Evolutionary conservation across 2,888 invertebrate species (phyloP), one percentile per base, ranked within the genome.

Genomic region (Proisotoma minuta): DNA sequence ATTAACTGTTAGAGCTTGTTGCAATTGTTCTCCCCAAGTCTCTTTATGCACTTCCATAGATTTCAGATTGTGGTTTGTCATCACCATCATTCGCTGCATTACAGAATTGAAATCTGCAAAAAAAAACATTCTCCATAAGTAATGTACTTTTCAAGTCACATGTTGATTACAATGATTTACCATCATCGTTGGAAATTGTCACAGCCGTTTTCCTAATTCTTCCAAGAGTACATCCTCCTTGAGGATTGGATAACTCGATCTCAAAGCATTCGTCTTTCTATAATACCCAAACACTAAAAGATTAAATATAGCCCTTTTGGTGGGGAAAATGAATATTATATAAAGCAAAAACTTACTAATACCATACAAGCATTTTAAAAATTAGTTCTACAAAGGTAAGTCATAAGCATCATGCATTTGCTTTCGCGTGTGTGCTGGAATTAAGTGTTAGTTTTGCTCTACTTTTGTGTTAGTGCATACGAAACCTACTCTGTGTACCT

Each of bases 1-100:
- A 68, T 83, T 84, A 12, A 84, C 84, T 52, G 81, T 82, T 77
- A 79, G 76, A 2, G 83, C 83, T 57, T 81, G 79, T 57, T 79
- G 76, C 67, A 84, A 79, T 75, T 83, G 82, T 59, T 78, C 76
- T 12, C 77, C 76, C 79, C 81, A 83, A 0, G 80, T 79, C 52
- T 79, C 79, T 40, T 79, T 78, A 70, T 82, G 81, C 12, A 83
- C 78, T 65, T 79, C 76, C 66, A 83, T 75, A 5, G 78, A 77
- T 66, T 82, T 81, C 61, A 83, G 73, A 74, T 83, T 83, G 22
- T 80, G 78, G 66, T 81, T 80, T 1, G 82, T 82, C 77, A 82
- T 75, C 62, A 79, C 77, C 75, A 82, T 77, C 70, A 83, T 77
- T 53, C 81, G 77, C 66, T 79, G 79, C 68, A 83, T 78, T 52